Percentiles rank a stretch among this genome's conserved stretches.
Evolutionary conservation across 2,797 vertebrate species (phyloP).

Genomic region (Hemitrygon akajei): DNA sequence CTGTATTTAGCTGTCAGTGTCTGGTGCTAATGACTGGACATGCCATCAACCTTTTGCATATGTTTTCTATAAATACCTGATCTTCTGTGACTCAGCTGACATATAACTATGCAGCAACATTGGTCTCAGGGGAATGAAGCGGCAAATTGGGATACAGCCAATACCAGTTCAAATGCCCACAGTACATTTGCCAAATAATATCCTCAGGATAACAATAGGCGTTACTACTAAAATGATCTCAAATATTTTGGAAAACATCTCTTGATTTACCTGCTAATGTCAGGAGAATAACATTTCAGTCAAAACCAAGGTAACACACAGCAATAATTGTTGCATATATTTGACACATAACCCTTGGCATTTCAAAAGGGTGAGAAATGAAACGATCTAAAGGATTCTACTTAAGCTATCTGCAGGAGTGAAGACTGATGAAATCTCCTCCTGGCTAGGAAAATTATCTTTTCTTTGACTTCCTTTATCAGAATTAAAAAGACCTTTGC

Average conservation of each 20-base stretch:
- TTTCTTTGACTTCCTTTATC: constrained; percentile 1
- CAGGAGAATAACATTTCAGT: constrained; percentile 88
- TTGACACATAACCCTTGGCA: constrained; percentile 89
- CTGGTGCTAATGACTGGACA: constrained; percentile 61
- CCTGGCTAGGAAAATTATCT: neutral
- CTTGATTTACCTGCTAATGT: constrained; percentile 88
- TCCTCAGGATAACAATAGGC: constrained; percentile 61
- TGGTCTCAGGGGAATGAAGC: constrained; percentile 68
- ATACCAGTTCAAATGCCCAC: constrained; percentile 49
- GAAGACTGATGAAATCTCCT: constrained; percentile 25
- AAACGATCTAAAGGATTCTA: constrained; percentile 3
- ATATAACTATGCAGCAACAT: constrained; percentile 55
- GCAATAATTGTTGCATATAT: constrained; percentile 79
- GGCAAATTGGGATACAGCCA: constrained; percentile 62
- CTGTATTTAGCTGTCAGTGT: constrained; percentile 66
- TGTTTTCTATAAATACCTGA: constrained; percentile 74
- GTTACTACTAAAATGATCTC: constrained; percentile 47
- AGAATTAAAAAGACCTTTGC: neutral
- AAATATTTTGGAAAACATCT: constrained; percentile 77
- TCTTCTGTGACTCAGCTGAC: constrained; percentile 50
- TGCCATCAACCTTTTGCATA: constrained; percentile 66
- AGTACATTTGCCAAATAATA: constrained; percentile 60
- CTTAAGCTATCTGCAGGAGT: constrained; percentile 10
- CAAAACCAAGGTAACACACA: constrained; percentile 87
- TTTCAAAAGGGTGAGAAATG: constrained; percentile 58